phyloP scores from a whole-genome alignment of 2,113 vertebrate species.

The human region DNA sequence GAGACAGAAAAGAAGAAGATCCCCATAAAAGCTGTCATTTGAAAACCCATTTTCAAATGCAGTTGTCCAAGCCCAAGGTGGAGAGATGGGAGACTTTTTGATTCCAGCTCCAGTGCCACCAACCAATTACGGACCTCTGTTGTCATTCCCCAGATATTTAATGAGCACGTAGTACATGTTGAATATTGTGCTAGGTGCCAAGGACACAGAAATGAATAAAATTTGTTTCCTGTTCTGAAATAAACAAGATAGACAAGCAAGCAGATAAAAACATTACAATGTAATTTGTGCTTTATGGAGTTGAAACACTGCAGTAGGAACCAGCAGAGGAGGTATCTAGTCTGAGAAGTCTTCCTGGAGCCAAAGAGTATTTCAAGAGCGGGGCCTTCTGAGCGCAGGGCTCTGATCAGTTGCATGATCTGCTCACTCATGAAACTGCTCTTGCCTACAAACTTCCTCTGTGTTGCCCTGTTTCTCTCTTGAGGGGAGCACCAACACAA shows the following conservation, averaged over 20 bases:
- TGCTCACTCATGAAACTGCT: fast-evolving
- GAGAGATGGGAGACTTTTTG: background rate
- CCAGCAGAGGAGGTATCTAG: too few relatives aligned
- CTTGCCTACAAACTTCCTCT: background rate
- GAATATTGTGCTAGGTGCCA: background rate
- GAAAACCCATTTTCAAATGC: background rate
- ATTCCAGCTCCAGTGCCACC: background rate
- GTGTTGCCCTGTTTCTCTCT: background rate
- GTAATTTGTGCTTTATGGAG: background rate
- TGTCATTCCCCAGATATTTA: background rate
- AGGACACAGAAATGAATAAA: background rate
- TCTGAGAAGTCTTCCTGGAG: background rate
- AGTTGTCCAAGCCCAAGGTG: background rate
- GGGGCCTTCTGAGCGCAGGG: background rate
- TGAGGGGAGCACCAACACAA: background rate
- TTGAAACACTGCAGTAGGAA: background rate
- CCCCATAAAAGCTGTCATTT: background rate
- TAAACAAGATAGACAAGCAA: background rate
- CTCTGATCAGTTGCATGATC: background rate
- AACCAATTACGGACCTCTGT: background rate
- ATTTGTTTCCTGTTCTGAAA: background rate
- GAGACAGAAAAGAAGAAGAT: background rate
- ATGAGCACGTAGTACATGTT: background rate
- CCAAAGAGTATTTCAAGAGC: background rate
- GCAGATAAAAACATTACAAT: background rate